Evolutionary conservation across 2,888 invertebrate species (phyloP), one percentile per base, ranked within the genome.

Genomic region (Polymixis lichenea): DNA sequence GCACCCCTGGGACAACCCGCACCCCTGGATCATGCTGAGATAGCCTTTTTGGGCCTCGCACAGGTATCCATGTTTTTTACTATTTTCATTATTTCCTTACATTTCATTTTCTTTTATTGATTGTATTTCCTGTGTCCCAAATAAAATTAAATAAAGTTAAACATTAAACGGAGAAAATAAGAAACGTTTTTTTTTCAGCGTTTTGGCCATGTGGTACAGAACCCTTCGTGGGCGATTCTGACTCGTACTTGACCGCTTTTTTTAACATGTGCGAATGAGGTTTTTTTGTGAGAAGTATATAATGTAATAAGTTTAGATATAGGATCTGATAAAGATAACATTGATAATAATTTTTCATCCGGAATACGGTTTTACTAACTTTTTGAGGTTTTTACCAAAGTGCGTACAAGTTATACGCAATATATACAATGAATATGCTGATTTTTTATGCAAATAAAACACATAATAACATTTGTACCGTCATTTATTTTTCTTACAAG

Each of bases 371-470:
- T 28, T 15, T 9, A n/a, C 17, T 9, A 51, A n/a, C 19, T 28
- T 62, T 53, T 51, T 43, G 22, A n/a, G n/a, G 32, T 11, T 28
- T 3, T 38, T n/a, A 49, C 15, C 13, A 53, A 76, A 28, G 38
- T 25, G 3, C 9, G 32, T 38, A n/a, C 22, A 60, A 62, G 46
- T 73, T 43, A 38, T 9, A 69, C 51, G 9, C 8, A 13, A 61
- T 38, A 51, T 17, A 8, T 13, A 19, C 71, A 61, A 5, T 38
- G 38, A 38, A 38, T 38, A 38, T 32, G 28, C 8, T 11, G 22
- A 11, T 60, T 60, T 72, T 17, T 9, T 4, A 55, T 43, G 17
- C 25, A 67, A 78, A 74, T 74, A 75, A 78, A 78, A 78, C 62
- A 67, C 0, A 13, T 61, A 25, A 13, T 43, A 56, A 13, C n/a